Evolutionary conservation across 1,140 invertebrate genomes (phyloP).

Genomic region (Drosophila sp.): DNA sequence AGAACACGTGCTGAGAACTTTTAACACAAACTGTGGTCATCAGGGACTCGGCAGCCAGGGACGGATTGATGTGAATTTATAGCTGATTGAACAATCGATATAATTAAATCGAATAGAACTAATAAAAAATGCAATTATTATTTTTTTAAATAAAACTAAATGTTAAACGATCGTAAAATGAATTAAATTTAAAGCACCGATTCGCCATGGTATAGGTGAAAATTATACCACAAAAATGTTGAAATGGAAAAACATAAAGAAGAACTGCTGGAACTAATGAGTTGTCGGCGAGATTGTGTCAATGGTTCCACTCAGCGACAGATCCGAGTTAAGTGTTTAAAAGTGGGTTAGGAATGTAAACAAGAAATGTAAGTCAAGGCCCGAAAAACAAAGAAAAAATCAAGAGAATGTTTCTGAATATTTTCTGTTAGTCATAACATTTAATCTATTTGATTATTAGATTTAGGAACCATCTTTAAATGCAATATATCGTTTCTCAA

Average conservation of each 20-base stretch:
- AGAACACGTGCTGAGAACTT: conserved; percentile 57
- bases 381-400: background rate
- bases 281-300: background rate
- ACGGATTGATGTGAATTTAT: background rate
- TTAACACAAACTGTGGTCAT: conserved; percentile 29
- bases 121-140: no score
- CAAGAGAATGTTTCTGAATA: no score
- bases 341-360: background rate
- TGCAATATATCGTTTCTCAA: no score
- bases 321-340: background rate
- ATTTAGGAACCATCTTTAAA: no score
- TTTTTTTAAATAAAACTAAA: no score
- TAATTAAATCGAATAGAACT: background rate
- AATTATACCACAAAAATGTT: background rate
- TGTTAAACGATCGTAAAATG: no score
- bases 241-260: background rate
- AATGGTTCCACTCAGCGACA: background rate
- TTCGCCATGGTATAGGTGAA: no score
- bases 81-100: no score
- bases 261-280: conserved; percentile 1
- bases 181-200: no score
- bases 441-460: no score
- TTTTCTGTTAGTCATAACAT: no score
- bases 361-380: background rate
- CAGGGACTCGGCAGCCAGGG: background rate